Conservation (phyloP, 2,797 vertebrate species). For the Gastrophryne carolinensis region DNA sequence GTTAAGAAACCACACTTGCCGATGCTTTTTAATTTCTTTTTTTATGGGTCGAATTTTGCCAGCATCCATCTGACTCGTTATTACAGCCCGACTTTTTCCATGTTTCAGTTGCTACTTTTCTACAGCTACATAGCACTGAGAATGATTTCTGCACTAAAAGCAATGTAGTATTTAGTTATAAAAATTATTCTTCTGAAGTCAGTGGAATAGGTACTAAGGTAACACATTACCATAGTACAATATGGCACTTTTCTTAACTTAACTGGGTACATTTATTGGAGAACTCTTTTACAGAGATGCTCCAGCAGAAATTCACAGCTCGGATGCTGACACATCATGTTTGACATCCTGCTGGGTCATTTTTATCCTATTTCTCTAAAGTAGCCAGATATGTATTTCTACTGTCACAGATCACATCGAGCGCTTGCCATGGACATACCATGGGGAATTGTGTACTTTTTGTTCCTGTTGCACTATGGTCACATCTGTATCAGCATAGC, state of each 20-base stretch:
- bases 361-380: neutral
- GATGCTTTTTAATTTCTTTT: neutral
- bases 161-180: neutral
- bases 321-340: neutral
- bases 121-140: neutral
- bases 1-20: slow-evolving; percentile 6
- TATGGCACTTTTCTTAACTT: neutral
- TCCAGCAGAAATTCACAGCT: neutral
- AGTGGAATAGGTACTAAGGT: neutral
- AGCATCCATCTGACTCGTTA: neutral
- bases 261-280: neutral
- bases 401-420: neutral
- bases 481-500: slow-evolving; percentile 80
- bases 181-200: neutral
- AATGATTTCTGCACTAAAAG: neutral
- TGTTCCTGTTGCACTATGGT: slow-evolving; percentile 84
- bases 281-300: neutral
- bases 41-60: neutral
- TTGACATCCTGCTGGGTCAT: neutral
- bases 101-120: neutral
- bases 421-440: slow-evolving; percentile 8
- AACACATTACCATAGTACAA: neutral
- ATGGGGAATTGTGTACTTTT: slow-evolving; percentile 59
- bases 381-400: neutral
- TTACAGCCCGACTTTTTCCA: neutral